Base-by-base conservation (phyloP, 2,797 vertebrate genomes). In the Poeciliopsis presidionis region DNA sequence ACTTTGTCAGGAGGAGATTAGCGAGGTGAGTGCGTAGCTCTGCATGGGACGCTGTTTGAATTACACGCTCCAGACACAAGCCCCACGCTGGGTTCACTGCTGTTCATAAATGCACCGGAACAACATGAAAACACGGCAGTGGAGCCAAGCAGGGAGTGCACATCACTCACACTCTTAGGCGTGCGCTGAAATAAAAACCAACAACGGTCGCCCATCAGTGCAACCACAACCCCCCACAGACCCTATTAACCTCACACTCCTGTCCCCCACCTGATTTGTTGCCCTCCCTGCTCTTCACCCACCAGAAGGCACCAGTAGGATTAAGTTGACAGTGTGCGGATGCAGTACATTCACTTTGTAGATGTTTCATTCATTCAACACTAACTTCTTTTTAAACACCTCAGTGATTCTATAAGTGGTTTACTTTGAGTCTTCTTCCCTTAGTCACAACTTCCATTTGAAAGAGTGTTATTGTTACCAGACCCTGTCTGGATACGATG, bases 1-100 rank as follows among this genome's bases (percentile, higher is more conserved):
- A 95, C 94, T 95, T 96, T 95, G 94, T 95, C 92, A 95, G 93
- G 86, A 91, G 90, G 91, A 95, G 96, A 96, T 96, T 96, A 96
- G 90, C 93, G 90, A 91, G 94, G 93, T 95, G 94, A 95, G 89
- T 84, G 90, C 94, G 92, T 84, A 88, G 90, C 90, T 28, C 91
- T 72, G 89, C 91, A 84, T 94, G 92, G 84, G 88, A 84, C 94
- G 76, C 80, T 90, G 90, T 92, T 94, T 94, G 91, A 93, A 92
- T 95, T 94, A 94, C 92, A 95, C 77, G 85, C 90, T 86, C 77
- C 87, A 91, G 81, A 91, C 93, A 81, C 81, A 67, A 83, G 81
- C 85, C 81, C 86, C 94, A 93, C 72, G 85, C 92, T 93, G 94
- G 88, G 92, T 80, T 79, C 83, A 77, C 86, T 89, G 85, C 85